Conservation (phyloP, 2,888 invertebrate genomes). For the Mylabris sibirica region DNA sequence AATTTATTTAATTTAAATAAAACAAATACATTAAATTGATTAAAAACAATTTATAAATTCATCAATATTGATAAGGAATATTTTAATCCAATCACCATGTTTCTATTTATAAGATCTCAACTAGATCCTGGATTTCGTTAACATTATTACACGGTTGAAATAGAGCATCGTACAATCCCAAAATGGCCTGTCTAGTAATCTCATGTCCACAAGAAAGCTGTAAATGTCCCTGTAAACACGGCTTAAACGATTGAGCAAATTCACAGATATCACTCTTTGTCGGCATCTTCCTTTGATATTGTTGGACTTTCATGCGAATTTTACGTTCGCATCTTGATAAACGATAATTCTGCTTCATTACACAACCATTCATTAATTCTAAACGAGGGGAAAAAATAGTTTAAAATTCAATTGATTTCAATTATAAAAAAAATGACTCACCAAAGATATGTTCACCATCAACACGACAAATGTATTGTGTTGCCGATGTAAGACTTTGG, state of each 20-base stretch:
- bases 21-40: neutral
- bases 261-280: conserved; percentile 32
- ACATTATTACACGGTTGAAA: conserved; percentile 13
- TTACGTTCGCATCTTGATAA: conserved; percentile 26
- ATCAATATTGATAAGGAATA: neutral
- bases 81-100: neutral
- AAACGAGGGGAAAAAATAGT: conserved; percentile 13
- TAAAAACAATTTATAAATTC: neutral
- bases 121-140: neutral
- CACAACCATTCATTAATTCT: conserved; percentile 45
- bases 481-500: conserved; percentile 27
- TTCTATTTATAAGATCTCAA: neutral
- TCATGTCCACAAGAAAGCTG: conserved; percentile 30
- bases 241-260: conserved; percentile 24
- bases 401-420: neutral
- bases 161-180: conserved; percentile 34
- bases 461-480: conserved; percentile 40
- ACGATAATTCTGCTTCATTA: conserved; percentile 30
- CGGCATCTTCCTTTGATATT: conserved; percentile 23
- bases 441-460: conserved; percentile 51
- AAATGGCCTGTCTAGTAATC: conserved; percentile 31
- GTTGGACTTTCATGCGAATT: conserved; percentile 23
- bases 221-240: conserved; percentile 33
- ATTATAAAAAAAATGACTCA: conserved; percentile 28
- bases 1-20: neutral